Conservation (phyloP, 35 echinoderm and acorn worm genomes). For the Anneissia japonica region DNA sequence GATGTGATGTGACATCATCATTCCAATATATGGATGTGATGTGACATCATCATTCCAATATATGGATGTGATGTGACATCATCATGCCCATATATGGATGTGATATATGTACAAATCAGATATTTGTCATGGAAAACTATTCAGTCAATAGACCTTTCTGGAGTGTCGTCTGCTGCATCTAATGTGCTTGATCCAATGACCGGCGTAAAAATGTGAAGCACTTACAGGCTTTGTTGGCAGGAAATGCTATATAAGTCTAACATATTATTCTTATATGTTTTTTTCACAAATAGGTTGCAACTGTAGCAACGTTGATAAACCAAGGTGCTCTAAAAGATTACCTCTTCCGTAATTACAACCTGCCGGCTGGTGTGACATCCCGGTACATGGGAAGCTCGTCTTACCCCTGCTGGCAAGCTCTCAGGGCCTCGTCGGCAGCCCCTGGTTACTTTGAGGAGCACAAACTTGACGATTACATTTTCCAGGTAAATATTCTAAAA, state of each 20-base stretch:
- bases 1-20: no score
- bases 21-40: no score
- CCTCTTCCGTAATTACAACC: conserved; percentile 95
- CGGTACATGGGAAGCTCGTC: conserved; percentile 68
- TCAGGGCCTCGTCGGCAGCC: conserved; percentile 80
- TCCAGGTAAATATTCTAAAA: conserved; percentile 81
- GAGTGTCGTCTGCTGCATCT: no score
- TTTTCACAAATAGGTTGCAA: conserved; percentile 50
- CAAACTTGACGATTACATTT: conserved; percentile 84
- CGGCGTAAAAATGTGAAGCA: not conserved
- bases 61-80: no score
- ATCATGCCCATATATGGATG: no score
- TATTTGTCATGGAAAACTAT: no score
- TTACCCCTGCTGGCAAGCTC: conserved; percentile 76
- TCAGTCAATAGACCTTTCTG: no score
- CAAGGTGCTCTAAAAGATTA: conserved; percentile 59
- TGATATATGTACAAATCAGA: no score
- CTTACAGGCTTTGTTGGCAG: not conserved
- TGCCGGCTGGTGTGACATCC: conserved; percentile 55
- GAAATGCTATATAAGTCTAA: not conserved
- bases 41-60: no score
- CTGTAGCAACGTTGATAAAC: conserved; percentile 79
- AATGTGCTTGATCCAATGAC: no score
- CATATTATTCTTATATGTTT: not conserved
- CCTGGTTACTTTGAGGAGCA: conserved; percentile 90